A percentile compares a stretch with the other conserved stretches of the same genome.
Conservation (phyloP, 2,113 vertebrate genomes). For the Alces alces region DNA sequence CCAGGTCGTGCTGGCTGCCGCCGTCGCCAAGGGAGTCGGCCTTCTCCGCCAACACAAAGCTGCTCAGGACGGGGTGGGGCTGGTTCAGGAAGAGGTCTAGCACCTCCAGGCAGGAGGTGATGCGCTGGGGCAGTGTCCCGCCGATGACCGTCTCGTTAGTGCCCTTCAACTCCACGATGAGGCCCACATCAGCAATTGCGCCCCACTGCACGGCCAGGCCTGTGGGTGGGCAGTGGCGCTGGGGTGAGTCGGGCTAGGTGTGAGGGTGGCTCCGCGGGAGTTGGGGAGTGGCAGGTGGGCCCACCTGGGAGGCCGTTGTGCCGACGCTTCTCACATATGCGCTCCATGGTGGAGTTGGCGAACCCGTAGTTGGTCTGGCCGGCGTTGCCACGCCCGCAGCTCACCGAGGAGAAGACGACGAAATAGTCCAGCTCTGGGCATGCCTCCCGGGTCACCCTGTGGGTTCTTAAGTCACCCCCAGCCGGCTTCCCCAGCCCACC, state of each 20-base stretch:
- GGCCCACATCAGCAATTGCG: slow-evolving; percentile 94
- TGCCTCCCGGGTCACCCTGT: slow-evolving; percentile 87
- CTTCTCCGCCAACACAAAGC: slow-evolving; percentile 93
- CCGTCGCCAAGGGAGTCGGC: slow-evolving; percentile 71
- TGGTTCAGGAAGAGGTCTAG: slow-evolving; percentile 92
- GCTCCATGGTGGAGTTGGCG: slow-evolving; percentile 98
- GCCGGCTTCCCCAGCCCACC: not conserved
- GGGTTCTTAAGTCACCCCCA: not conserved
- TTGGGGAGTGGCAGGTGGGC: rapidly evolving
- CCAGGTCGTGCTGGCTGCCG: slow-evolving; percentile 81
- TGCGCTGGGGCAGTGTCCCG: slow-evolving; percentile 92
- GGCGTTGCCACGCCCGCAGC: slow-evolving; percentile 93
- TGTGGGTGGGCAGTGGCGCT: not conserved
- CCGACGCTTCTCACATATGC: slow-evolving; percentile 91
- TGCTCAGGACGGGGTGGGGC: slow-evolving; percentile 88
- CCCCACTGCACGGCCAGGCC: slow-evolving; percentile 96
- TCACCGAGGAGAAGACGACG: slow-evolving; percentile 96
- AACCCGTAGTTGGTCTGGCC: slow-evolving; percentile 97
- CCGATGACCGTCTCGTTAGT: slow-evolving; percentile 86
- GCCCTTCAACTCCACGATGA: slow-evolving; percentile 89
- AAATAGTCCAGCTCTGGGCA: slow-evolving; percentile 93
- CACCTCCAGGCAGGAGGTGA: slow-evolving; percentile 92
- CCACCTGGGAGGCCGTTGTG: slow-evolving; percentile 87
- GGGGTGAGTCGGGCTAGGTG: rapidly evolving
- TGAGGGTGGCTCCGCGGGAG: rapidly evolving